These are phyloP conservation scores for Anguilla megastoma DNA, from an alignment of 2,797 vertebrate genomes.

Conservation along the genomic window DNA sequence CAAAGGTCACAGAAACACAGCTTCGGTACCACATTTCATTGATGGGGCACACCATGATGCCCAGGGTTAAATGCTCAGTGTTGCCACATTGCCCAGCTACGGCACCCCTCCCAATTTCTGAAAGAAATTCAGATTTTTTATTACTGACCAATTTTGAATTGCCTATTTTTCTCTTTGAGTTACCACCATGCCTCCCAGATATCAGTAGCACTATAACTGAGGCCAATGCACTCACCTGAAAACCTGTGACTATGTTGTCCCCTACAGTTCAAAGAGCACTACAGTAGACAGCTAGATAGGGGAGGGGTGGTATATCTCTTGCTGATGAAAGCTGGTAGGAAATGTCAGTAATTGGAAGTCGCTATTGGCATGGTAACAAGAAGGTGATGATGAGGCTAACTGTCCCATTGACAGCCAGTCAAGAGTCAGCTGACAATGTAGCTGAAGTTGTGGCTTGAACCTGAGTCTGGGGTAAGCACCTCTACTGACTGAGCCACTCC, in stretches of 20 bases:
- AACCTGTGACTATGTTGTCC: too few relatives aligned
- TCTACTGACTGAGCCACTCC: neutral
- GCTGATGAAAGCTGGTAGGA: neutral
- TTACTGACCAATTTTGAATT: too few relatives aligned
- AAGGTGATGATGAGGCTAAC: neutral
- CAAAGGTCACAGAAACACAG: neutral
- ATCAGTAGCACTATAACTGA: neutral
- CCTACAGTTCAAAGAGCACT: neutral
- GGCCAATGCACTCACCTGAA: neutral
- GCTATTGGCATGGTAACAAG: neutral
- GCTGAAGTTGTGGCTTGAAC: neutral
- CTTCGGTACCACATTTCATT: neutral
- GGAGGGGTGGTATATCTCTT: neutral
- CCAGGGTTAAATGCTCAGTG: neutral
- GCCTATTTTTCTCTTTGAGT: too few relatives aligned
- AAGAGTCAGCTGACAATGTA: neutral
- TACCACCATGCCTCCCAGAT: too few relatives aligned
- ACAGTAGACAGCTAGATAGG: neutral
- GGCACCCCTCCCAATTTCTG: too few relatives aligned
- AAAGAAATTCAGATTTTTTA: too few relatives aligned
- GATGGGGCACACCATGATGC: neutral
- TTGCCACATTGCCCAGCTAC: too few relatives aligned
- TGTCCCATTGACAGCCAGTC: neutral
- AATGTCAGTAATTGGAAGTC: neutral
- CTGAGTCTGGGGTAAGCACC: neutral